phyloP scores from a whole-genome alignment of 2,888 invertebrate species.

The Leucania comma region DNA sequence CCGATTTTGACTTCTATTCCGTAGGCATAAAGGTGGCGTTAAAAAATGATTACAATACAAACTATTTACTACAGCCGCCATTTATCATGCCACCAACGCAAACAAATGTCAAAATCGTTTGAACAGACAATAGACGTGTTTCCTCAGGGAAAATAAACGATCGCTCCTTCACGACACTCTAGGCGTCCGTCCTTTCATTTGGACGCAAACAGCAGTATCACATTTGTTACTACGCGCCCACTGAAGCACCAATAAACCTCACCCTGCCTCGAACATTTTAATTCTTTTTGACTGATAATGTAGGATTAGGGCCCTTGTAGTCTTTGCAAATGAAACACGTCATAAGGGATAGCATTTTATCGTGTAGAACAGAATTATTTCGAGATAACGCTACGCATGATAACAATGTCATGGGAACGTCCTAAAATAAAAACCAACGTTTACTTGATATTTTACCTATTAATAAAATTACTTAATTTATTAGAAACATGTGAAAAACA shows the following conservation, averaged over 20 bases:
- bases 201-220: not conserved
- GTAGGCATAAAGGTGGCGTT: too few relatives aligned
- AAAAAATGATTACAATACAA: too few relatives aligned
- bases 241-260: too few relatives aligned
- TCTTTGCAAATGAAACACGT: conserved; percentile 26
- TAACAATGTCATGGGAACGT: not conserved
- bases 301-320: conserved; percentile 9
- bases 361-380: not conserved
- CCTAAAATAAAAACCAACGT: conserved; percentile 1
- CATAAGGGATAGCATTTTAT: conserved; percentile 20
- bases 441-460: not conserved
- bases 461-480: not conserved
- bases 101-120: too few relatives aligned
- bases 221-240: not conserved
- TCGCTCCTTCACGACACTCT: not conserved
- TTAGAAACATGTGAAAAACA: too few relatives aligned
- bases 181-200: not conserved
- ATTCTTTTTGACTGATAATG: not conserved
- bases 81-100: too few relatives aligned
- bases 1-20: too few relatives aligned
- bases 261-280: not conserved
- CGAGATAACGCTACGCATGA: not conserved
- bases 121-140: not conserved
- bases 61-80: too few relatives aligned
- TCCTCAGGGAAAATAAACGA: not conserved